Conservation (phyloP, 2,888 invertebrate genomes). For the Girardia tigrina region DNA sequence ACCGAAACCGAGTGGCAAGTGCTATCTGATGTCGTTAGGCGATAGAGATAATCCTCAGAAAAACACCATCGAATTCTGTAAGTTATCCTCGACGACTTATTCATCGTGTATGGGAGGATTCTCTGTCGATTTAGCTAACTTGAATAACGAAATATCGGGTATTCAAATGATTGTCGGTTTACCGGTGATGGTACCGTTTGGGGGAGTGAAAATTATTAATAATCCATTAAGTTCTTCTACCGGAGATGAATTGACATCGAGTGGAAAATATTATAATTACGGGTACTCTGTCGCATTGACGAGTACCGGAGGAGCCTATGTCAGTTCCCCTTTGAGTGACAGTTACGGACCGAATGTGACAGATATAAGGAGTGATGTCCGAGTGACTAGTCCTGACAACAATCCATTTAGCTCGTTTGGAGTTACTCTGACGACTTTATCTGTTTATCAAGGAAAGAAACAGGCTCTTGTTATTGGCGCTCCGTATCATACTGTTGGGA, state of each 20-base stretch:
- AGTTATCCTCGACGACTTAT: neutral
- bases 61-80: neutral
- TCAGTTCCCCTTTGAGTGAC: neutral
- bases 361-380: neutral
- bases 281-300: neutral
- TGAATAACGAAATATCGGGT: neutral
- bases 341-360: neutral
- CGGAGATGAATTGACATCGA: neutral
- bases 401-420: neutral
- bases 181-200: neutral
- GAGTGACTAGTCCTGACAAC: neutral
- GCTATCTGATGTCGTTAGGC: neutral
- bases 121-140: neutral
- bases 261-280: slow-evolving; percentile 8
- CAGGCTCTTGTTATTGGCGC: neutral
- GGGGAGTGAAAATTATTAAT: neutral
- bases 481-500: neutral
- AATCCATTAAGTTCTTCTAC: neutral
- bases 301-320: neutral
- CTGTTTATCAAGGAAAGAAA: neutral
- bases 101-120: neutral
- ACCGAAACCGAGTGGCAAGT: neutral
- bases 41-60: neutral
- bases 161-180: neutral
- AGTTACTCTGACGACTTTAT: slow-evolving; percentile 1